phyloP scores from a whole-genome alignment of 2,797 vertebrate genomes.

The Catharus ustulatus region DNA sequence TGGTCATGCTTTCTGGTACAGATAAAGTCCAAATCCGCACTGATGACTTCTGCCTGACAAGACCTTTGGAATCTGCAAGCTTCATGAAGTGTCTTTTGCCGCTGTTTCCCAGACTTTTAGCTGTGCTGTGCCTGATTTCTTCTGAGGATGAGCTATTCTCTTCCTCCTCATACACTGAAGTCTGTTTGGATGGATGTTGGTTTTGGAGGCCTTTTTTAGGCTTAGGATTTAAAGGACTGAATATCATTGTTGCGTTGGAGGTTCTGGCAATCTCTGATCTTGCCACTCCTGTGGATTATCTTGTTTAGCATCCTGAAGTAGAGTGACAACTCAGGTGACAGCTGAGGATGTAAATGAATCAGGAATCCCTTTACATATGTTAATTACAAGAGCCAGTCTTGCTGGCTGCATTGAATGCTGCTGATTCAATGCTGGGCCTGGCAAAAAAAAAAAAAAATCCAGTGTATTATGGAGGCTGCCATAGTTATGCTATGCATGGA shows the following conservation, averaged over 20 bases:
- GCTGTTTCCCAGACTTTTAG: background rate
- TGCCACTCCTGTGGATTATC: background rate
- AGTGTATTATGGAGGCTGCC: background rate
- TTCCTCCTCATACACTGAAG: background rate
- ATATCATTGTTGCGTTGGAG: background rate
- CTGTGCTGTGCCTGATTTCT: background rate
- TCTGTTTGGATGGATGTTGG: background rate
- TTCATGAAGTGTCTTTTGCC: background rate
- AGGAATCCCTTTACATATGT: background rate
- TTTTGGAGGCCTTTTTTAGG: background rate
- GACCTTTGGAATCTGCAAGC: background rate
- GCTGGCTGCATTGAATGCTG: background rate
- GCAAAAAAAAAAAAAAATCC: background rate
- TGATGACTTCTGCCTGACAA: background rate
- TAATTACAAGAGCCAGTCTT: background rate
- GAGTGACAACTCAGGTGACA: background rate
- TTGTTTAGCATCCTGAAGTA: background rate
- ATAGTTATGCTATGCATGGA: background rate
- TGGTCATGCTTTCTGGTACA: background rate
- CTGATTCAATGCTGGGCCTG: background rate
- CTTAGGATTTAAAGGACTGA: background rate
- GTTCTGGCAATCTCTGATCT: background rate
- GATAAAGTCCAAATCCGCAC: background rate
- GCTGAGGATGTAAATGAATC: background rate
- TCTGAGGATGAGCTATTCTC: background rate